Conservation (phyloP, 2,888 invertebrate genomes). For the Zygogramma bicolorata region DNA sequence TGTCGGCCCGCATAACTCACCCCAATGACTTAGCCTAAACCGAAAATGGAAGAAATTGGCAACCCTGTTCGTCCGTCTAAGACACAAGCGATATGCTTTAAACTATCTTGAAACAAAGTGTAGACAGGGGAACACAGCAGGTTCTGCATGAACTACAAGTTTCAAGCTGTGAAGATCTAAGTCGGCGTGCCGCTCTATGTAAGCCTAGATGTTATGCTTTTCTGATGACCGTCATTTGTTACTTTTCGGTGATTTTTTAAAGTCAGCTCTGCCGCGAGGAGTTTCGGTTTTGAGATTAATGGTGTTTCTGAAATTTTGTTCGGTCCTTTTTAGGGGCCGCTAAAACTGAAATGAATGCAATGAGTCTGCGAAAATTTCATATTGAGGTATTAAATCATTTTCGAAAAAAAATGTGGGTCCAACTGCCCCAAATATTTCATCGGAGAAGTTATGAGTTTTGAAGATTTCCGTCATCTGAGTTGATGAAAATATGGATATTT, state of each 20-base stretch:
- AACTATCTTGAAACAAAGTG: constrained; percentile 50
- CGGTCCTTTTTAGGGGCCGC: not conserved
- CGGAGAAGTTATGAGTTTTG: too few relatives aligned
- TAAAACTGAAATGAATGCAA: not conserved
- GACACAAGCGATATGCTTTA: constrained; percentile 2
- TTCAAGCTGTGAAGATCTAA: constrained; percentile 52
- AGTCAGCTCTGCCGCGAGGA: not conserved
- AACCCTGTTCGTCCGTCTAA: not conserved
- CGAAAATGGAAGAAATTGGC: not conserved
- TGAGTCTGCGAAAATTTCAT: not conserved
- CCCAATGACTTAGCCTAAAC: not conserved
- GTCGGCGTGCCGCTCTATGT: constrained; percentile 38
- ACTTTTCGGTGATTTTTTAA: constrained; percentile 37
- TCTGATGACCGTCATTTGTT: constrained; percentile 56
- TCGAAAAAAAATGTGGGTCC: too few relatives aligned
- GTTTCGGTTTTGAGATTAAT: constrained; percentile 17
- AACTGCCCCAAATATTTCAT: too few relatives aligned
- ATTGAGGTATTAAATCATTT: too few relatives aligned
- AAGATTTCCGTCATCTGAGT: too few relatives aligned
- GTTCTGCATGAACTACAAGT: constrained; percentile 55
- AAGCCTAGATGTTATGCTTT: constrained; percentile 47
- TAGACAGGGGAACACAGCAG: constrained; percentile 55
- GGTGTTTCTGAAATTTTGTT: constrained; percentile 9
- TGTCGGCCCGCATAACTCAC: not conserved
- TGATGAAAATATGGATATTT: too few relatives aligned